Conservation (phyloP, 2,888 invertebrate genomes). For the Brachyopa scutellaris region DNA sequence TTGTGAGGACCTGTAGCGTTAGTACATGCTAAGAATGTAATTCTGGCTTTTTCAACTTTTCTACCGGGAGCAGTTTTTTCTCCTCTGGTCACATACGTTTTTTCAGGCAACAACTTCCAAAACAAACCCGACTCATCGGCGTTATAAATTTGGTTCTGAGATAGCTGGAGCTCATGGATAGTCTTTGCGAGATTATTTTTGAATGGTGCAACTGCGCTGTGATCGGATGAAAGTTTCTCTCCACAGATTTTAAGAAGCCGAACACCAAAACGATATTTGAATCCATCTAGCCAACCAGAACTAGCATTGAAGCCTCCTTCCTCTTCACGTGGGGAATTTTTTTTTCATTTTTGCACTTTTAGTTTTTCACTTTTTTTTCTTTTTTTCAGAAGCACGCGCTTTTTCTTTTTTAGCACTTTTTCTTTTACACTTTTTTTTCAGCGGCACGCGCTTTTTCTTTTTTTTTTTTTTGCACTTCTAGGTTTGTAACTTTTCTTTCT, state of each 20-base stretch:
- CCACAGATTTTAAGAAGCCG: slow-evolving; percentile 15
- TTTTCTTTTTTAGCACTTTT: background rate
- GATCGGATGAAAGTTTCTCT: slow-evolving; percentile 6
- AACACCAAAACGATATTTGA: slow-evolving; percentile 14
- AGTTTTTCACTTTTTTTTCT: too few relatives aligned
- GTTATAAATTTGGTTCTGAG: slow-evolving; percentile 42
- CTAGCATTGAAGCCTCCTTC: background rate
- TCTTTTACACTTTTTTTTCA: slow-evolving; percentile 15
- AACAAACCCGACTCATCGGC: slow-evolving; percentile 36
- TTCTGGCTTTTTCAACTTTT: slow-evolving; percentile 20
- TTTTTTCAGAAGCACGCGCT: too few relatives aligned
- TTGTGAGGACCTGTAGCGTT: slow-evolving; percentile 17
- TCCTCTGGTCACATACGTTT: slow-evolving; percentile 19
- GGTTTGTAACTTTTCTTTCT: too few relatives aligned
- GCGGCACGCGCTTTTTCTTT: too few relatives aligned
- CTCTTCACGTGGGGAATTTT: too few relatives aligned
- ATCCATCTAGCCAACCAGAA: slow-evolving; percentile 20
- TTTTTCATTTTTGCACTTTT: too few relatives aligned
- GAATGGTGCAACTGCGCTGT: background rate
- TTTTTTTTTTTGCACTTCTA: too few relatives aligned
- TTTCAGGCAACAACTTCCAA: slow-evolving; percentile 41
- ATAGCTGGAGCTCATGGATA: slow-evolving; percentile 33
- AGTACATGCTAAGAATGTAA: slow-evolving; percentile 5
- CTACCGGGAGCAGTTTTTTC: slow-evolving; percentile 46
- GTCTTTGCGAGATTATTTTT: background rate